Conservation (phyloP, 2,888 invertebrate genomes). For the Platerodrilus igneus region DNA sequence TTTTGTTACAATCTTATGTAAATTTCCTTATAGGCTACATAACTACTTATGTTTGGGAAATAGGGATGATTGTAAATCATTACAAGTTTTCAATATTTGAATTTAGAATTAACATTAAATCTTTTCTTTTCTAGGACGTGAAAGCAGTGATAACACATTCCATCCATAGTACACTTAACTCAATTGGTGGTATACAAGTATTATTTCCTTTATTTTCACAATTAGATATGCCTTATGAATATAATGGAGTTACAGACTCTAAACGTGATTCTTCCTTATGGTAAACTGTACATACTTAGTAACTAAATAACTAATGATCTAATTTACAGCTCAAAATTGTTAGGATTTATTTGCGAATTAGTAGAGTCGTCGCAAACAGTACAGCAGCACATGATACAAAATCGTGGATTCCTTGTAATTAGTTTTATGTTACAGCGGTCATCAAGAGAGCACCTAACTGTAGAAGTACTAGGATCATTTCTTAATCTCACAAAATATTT, state of each 20-base stretch:
- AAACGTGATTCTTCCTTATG: slow-evolving; percentile 86
- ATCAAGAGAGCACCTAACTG: slow-evolving; percentile 87
- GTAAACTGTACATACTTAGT: slow-evolving; percentile 50
- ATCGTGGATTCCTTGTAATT: slow-evolving; percentile 96
- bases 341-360: slow-evolving; percentile 95
- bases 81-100: not conserved
- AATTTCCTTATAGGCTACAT: too few species aligned
- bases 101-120: too few species aligned
- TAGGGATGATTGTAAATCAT: too few species aligned
- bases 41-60: too few species aligned
- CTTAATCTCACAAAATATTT: slow-evolving; percentile 87
- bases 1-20: too few species aligned
- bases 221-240: slow-evolving; percentile 89
- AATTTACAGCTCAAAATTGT: slow-evolving; percentile 77
- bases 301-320: not conserved
- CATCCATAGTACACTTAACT: slow-evolving; percentile 97
- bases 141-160: slow-evolving; percentile 99
- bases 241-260: slow-evolving; percentile 64
- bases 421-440: slow-evolving; percentile 94
- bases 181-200: slow-evolving; percentile 97
- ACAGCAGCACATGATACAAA: slow-evolving; percentile 99
- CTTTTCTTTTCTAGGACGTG: slow-evolving; percentile 74
- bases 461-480: slow-evolving; percentile 89
- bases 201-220: slow-evolving; percentile 97
- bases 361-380: slow-evolving; percentile 96